Conservation (phyloP, 2,888 invertebrate species). For the Venusia cambrica region DNA sequence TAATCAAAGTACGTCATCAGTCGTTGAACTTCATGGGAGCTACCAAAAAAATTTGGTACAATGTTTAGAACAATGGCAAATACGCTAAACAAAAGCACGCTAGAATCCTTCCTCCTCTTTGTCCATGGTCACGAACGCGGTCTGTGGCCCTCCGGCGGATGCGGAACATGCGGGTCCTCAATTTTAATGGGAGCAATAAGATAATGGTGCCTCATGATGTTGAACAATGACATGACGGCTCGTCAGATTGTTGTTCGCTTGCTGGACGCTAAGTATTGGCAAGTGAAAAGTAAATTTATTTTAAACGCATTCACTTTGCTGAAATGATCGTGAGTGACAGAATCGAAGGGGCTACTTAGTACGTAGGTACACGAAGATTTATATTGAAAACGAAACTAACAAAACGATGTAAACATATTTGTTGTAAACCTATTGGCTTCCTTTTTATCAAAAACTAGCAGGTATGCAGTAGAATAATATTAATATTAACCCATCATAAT, state of each 20-base stretch:
- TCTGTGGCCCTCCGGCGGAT: constrained; percentile 60
- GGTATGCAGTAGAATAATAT: constrained; percentile 14
- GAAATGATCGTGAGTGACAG: constrained; percentile 4
- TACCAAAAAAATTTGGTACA: constrained; percentile 40
- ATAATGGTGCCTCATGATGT: constrained; percentile 59
- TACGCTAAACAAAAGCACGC: constrained; percentile 49
- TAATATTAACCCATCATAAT: constrained; percentile 39
- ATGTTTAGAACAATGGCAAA: constrained; percentile 26
- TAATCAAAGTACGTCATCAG: too few relatives aligned
- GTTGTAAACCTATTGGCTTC: too few relatives aligned
- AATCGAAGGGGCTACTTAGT: constrained; percentile 1
- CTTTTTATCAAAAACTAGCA: constrained; percentile 6
- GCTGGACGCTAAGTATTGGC: constrained; percentile 33
- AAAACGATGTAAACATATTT: too few relatives aligned
- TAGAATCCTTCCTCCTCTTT: constrained; percentile 53
- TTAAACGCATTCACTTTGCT: constrained; percentile 7
- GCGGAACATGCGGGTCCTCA: constrained; percentile 65
- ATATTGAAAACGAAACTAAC: too few relatives aligned
- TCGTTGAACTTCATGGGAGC: constrained; percentile 33
- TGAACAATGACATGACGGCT: constrained; percentile 60
- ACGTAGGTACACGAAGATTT: too few relatives aligned
- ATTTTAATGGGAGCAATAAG: constrained; percentile 65
- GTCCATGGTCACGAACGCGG: constrained; percentile 63
- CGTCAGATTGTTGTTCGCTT: constrained; percentile 41
- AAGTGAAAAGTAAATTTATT: constrained; percentile 19